phyloP scores from a whole-genome alignment of 2,888 invertebrate species.

The Drosophila longiperda region DNA sequence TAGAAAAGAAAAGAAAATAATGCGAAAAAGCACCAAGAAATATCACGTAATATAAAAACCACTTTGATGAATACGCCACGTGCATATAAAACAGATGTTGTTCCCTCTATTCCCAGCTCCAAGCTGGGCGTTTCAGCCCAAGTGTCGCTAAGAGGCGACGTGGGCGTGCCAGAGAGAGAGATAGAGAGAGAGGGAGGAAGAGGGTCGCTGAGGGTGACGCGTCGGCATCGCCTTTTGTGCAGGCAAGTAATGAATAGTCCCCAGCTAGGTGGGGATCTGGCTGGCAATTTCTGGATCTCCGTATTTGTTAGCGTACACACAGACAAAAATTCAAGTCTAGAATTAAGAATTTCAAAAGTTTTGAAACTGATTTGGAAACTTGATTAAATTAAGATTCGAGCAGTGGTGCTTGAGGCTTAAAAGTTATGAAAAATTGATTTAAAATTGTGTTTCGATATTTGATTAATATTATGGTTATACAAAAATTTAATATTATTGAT shows the following conservation, averaged over 20 bases:
- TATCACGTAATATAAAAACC: slow-evolving; percentile 82
- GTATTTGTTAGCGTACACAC: not conserved
- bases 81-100: slow-evolving; percentile 76
- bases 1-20: slow-evolving; percentile 37
- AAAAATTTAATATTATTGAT: too few species aligned
- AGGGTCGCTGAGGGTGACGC: too few species aligned
- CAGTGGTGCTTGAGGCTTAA: not conserved
- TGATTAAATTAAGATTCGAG: not conserved
- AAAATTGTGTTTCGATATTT: not conserved
- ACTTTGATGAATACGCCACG: slow-evolving; percentile 82
- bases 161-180: slow-evolving; percentile 43
- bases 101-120: slow-evolving; percentile 24
- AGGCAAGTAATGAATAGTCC: slow-evolving; percentile 60
- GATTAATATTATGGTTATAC: too few species aligned
- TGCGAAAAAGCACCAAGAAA: slow-evolving; percentile 72
- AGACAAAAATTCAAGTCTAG: not conserved
- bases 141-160: slow-evolving; percentile 51
- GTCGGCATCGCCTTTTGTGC: slow-evolving; percentile 49
- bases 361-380: not conserved
- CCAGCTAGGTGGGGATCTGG: slow-evolving; percentile 52
- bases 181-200: slow-evolving; percentile 8
- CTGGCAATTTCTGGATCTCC: slow-evolving; percentile 6
- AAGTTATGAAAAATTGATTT: not conserved
- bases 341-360: not conserved
- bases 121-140: slow-evolving; percentile 32